A percentile compares a stretch with the other conserved stretches of the same genome.
These are phyloP conservation scores for Melanotaenia trifasciata DNA, from an alignment of 2,797 vertebrate species.

Conservation along the genomic window DNA sequence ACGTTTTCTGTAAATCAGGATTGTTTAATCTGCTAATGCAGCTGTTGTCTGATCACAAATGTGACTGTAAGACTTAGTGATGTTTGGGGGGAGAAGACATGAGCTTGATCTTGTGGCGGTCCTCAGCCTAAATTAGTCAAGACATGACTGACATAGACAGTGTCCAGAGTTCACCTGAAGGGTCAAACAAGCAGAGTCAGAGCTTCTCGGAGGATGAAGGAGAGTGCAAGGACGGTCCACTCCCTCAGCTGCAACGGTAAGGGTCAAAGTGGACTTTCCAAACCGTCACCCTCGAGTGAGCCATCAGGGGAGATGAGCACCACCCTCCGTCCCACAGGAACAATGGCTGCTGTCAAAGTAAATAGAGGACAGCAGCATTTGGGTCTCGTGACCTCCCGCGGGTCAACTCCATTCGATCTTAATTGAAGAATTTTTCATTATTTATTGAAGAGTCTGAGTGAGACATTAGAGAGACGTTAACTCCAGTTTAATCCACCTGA, in stretches of 20 bases:
- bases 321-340: conserved; percentile 42
- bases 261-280: conserved; percentile 73
- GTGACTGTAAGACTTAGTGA: background rate
- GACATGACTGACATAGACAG: conserved; percentile 60
- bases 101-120: background rate
- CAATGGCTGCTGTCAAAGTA: conserved; percentile 65
- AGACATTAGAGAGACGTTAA: conserved; percentile 17
- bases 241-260: conserved; percentile 46
- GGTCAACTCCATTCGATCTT: conserved; percentile 64
- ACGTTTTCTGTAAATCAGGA: background rate
- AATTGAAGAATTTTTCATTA: conserved; percentile 49
- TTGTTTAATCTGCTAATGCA: background rate
- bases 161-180: conserved; percentile 48
- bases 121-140: conserved; percentile 1
- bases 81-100: background rate
- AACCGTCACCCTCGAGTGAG: conserved; percentile 67
- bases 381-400: conserved; percentile 44
- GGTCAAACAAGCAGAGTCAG: conserved; percentile 60
- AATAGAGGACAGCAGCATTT: conserved; percentile 44
- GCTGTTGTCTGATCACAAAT: background rate
- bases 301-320: conserved; percentile 45
- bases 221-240: conserved; percentile 15
- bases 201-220: conserved; percentile 22
- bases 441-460: conserved; percentile 19
- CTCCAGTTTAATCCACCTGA: background rate